These are phyloP conservation scores for Coryphaenoides rupestris DNA, from an alignment of 2,113 vertebrate genomes.

Conservation along the genomic window DNA sequence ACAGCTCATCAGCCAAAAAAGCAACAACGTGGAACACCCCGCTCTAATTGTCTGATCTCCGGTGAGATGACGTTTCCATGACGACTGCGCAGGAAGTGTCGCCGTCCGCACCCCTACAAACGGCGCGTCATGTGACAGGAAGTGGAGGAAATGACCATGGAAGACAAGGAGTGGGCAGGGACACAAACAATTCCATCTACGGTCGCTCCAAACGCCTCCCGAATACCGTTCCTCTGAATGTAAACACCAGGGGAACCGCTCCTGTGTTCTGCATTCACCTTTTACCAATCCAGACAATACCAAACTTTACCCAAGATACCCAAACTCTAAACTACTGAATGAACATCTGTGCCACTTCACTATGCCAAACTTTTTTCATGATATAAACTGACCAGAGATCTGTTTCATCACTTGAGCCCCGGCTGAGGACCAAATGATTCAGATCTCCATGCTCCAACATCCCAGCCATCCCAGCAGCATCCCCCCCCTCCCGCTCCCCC, in stretches of 20 bases:
- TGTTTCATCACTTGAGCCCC: too few relatives aligned
- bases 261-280: too few relatives aligned
- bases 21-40: not conserved
- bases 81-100: slow-evolving; percentile 24
- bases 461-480: not conserved
- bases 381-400: too few relatives aligned
- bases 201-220: too few relatives aligned
- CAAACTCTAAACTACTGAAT: too few relatives aligned
- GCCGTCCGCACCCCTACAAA: slow-evolving; percentile 37
- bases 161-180: slow-evolving; percentile 28
- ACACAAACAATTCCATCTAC: slow-evolving; percentile 39
- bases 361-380: too few relatives aligned
- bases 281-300: too few relatives aligned
- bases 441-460: not conserved
- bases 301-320: too few relatives aligned
- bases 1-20: not conserved
- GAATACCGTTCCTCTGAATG: too few relatives aligned
- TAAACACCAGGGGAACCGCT: too few relatives aligned
- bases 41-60: not conserved
- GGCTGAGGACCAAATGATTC: not conserved
- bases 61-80: slow-evolving; percentile 7
- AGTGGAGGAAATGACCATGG: slow-evolving; percentile 52
- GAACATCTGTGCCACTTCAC: too few relatives aligned
- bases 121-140: slow-evolving; percentile 56
- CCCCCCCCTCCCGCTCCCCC: too few relatives aligned